Base-by-base conservation (phyloP, 23 tunicate species). In the Trididemnum nubilum region DNA sequence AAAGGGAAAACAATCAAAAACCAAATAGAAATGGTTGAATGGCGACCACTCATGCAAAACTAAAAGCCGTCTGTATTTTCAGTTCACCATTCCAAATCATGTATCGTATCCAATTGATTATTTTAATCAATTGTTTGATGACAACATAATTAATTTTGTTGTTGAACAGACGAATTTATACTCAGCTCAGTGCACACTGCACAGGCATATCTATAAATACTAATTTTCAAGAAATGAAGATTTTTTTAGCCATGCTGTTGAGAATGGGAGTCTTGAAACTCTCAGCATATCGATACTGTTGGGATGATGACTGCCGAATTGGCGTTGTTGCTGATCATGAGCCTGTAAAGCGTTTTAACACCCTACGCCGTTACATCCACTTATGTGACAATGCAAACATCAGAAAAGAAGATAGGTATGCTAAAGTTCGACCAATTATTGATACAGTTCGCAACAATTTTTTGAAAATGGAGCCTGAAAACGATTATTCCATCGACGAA, bases 321-420 rank as follows among this genome's bases (percentile, higher is more conserved):
- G 67, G 67, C 67, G 29, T 61, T 61, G 67, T 61, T 61, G 67
- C 67, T 24, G 67, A 61, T 22, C 67, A 12, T 21, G n/a, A 12
- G 67, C 67, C 67, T 61, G 67, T 61, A 61, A 61, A 61, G 67
- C 26, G 26, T 61, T 61, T 61, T 22, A 26, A 61, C 5, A 61
- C 18, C 26, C 29, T 61, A 61, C 29, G 67, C 29, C 67, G 67
- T 61, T 61, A 61, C 29, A 61, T 61, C 67, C 67, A 61, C 25
- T 61, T 61, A 3, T 61, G 67, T 24, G 67, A 24, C 67, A 61
- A 61, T 61, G n/a, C 67, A 61, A 61, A 61, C 29, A 61, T 61
- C 67, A 61, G 67, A 24, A 61, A 21, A 61, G 67, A 61, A 61
- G n/a, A n/a, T n/a, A n/a, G n/a, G n/a, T n/a, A n/a, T n/a, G n/a